Base-by-base conservation (phyloP, 2,113 vertebrate species). In the Labeo catla region DNA sequence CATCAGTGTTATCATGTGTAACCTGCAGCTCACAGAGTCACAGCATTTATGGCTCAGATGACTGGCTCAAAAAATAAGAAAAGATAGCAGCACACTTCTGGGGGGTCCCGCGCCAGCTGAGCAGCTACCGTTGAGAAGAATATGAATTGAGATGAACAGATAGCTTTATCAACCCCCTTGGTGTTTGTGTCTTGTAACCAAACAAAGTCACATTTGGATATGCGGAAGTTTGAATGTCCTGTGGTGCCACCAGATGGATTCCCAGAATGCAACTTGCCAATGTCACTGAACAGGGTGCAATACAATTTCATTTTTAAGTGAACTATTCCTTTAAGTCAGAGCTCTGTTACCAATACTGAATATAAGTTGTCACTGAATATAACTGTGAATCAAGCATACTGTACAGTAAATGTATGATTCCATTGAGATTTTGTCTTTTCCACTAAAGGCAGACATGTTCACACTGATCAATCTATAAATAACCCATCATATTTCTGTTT, bases 201-300 rank as follows among this genome's bases (percentile, higher is more conserved):
- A 72, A 72, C 39, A 72, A 72, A 72, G 68, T 72, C 36, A 72
- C 36, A 72, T 72, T 72, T 72, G 68, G 68, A 72, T 45, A 72
- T 72, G 68, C 21, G 68, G 68, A 72, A n/a, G 68, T 72, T 72
- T 72, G 39, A 72, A 72, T 72, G 39, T 72, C 68, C 91, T 91
- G 77, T 52, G 81, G 89, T 86, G 88, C 87, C 89, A 91, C 89
- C 92, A 92, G 88, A 92, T 89, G 92, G 91, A 90, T 85, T 90
- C 87, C 88, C 87, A 88, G 50, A 87, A 88, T 83, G 88, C 84
- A 66, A 16, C 83, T 81, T 79, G 81, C 84, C 90, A 86, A 86
- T 89, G 90, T 91, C 92, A 90, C 84, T 13, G 74, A 91, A 89
- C 85, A 86, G 87, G 89, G 81, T 72, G 68, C 16, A 11, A 10